Evolutionary conservation across 2,113 vertebrate species (phyloP), one percentile per base, ranked within the genome.

Genomic region (Misgurnus anguillicaudatus): DNA sequence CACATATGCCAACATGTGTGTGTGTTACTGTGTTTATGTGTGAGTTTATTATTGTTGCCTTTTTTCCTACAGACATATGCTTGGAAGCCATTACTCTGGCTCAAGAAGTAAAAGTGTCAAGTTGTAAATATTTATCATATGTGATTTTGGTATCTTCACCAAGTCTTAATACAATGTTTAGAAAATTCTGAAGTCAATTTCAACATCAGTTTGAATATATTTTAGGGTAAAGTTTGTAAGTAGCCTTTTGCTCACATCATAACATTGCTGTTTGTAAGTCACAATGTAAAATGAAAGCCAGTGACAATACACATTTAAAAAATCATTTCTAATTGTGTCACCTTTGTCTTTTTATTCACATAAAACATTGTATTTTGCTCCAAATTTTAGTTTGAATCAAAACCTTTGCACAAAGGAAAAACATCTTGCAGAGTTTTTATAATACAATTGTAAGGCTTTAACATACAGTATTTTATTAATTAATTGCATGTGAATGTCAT

Each of bases 41-140:
- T 77, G 70, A 67, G 80, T 80, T 64, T 82, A 68, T 77, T 21
- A 82, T 79, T 85, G 57, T 86, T 75, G 36, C 78, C 62, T 87
- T 64, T 83, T 81, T 86, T 64, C 84, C 80, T 67, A 24, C 67
- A 19, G 53, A 55, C 65, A 80, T 80, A 74, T 85, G 77, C 75
- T 82, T 83, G 57, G 79, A 81, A 83, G 82, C 82, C 82, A 75
- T 82, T 81, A 70, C 84, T 85, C 79, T 72, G 80, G 78, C 77
- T 88, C 62, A 78, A 88, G 85, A 81, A 77, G 57, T 60, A 68
- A 62, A 77, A 66, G 39, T 19, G 55, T 77, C 41, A 62, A 62
- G 78, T 87, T 92, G 90, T 92, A 88, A 89, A 91, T 91, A 92
- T 91, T 90, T 92, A 90, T 85, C 80, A 90, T 90, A 87, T 64